A percentile compares a stretch with the other conserved stretches of the same genome.
Evolutionary conservation across 2,888 invertebrate species (phyloP).

Genomic region (Cerceris rybyensis): DNA sequence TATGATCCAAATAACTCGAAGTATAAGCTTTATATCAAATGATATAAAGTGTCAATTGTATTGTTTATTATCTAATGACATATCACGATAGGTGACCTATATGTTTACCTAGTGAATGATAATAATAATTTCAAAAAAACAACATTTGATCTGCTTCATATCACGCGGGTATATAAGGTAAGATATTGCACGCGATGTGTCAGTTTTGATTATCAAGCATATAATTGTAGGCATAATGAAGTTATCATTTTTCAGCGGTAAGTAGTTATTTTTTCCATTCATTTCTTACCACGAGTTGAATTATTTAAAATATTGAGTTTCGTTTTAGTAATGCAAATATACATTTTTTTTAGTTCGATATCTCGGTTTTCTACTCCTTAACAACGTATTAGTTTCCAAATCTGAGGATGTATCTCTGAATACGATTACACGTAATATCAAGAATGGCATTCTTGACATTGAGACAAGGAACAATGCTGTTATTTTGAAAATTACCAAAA

Average conservation of each 20-base stretch:
- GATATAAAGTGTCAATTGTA: too few relatives aligned
- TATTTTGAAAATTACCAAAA: conserved; percentile 59
- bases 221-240: conserved; percentile 24
- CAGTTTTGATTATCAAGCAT: not conserved
- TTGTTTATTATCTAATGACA: not conserved
- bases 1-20: too few relatives aligned
- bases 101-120: not conserved
- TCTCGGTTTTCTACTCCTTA: conserved; percentile 13
- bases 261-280: conserved; percentile 13
- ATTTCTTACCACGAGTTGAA: not conserved
- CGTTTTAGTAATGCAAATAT: not conserved
- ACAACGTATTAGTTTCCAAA: not conserved
- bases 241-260: conserved; percentile 9
- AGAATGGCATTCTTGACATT: conserved; percentile 63
- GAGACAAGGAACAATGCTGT: conserved; percentile 45
- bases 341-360: conserved; percentile 21
- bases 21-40: too few relatives aligned
- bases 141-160: not conserved
- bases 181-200: not conserved
- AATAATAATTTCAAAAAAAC: conserved; percentile 2
- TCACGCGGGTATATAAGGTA: conserved; percentile 5
- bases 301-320: not conserved
- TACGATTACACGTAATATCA: conserved; percentile 38
- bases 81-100: not conserved
- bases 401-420: not conserved